Evolutionary conservation across 2,797 vertebrate species (phyloP).

Genomic region (Platyrinchus mystaceus): DNA sequence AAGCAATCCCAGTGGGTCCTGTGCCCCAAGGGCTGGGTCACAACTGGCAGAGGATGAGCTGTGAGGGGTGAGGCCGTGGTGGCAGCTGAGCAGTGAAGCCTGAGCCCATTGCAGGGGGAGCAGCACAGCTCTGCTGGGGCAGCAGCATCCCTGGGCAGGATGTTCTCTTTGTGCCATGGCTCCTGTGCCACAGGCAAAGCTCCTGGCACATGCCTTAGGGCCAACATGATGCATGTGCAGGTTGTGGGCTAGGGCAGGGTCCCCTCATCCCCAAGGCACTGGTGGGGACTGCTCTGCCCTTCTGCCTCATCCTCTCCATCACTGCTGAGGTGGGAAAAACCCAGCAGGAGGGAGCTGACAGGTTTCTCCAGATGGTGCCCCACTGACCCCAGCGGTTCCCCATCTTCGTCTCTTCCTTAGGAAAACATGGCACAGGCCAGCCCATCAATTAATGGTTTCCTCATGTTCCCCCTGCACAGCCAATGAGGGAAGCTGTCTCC

Average conservation of each 20-base stretch:
- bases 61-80: background rate
- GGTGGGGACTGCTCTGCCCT: background rate
- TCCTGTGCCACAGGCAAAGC: background rate
- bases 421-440: background rate
- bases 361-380: slow-evolving; percentile 60
- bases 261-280: fast-evolving
- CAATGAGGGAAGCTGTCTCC: background rate
- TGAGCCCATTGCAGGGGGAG: background rate
- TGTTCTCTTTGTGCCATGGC: background rate
- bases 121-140: fast-evolving
- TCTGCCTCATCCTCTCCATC: background rate
- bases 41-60: background rate
- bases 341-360: background rate
- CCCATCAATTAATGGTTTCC: slow-evolving; percentile 58
- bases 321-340: background rate
- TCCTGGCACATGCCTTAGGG: background rate
- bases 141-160: background rate
- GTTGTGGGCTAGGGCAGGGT: fast-evolving
- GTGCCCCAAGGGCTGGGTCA: fast-evolving
- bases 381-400: slow-evolving; percentile 21
- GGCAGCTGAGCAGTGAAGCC: background rate
- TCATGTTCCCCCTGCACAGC: background rate
- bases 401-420: slow-evolving; percentile 42
- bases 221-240: fast-evolving
- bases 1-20: background rate